phyloP scores from a whole-genome alignment of 1,140 invertebrate species.

The Bilobella aurantiaca region DNA sequence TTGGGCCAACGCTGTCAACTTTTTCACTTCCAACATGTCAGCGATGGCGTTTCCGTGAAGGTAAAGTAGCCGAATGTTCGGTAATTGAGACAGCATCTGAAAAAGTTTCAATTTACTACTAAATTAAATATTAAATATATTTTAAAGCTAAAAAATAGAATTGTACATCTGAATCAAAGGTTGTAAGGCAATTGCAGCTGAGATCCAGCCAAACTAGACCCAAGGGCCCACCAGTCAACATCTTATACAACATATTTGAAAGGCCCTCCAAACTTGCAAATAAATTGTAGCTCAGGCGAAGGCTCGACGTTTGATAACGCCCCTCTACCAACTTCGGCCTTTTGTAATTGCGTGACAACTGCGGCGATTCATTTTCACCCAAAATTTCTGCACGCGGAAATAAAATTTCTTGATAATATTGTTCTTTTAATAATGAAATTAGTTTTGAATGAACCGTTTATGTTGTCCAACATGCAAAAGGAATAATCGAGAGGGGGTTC shows the following conservation, averaged over 20 bases:
- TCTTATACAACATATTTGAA: constrained; percentile 27
- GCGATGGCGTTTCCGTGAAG: constrained; percentile 31
- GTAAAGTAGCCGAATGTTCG: constrained; percentile 31
- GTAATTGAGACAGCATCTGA: constrained; percentile 26
- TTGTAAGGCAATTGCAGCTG: constrained; percentile 25
- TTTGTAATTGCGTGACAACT: constrained; percentile 16
- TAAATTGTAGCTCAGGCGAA: constrained; percentile 32
- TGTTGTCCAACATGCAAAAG: constrained; percentile 22
- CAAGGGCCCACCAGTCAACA: constrained; percentile 29
- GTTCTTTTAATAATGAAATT: too few species aligned
- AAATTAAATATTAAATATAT: too few species aligned
- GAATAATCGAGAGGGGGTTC: constrained; percentile 31
- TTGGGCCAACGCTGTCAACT: constrained; percentile 7
- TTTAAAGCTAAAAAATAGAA: neutral
- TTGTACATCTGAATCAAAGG: constrained; percentile 30
- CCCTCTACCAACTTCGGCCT: constrained; percentile 25
- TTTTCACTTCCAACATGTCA: constrained; percentile 31
- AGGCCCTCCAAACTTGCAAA: constrained; percentile 23
- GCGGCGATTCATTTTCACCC: constrained; percentile 13
- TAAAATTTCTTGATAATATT: neutral
- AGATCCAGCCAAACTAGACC: constrained; percentile 33
- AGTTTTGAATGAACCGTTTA: constrained; percentile 20
- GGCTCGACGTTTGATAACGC: constrained; percentile 23
- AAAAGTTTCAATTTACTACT: neutral
- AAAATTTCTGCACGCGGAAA: constrained; percentile 21